phyloP scores from a whole-genome alignment of 2,797 vertebrate species.

The Galaxias olidus region DNA sequence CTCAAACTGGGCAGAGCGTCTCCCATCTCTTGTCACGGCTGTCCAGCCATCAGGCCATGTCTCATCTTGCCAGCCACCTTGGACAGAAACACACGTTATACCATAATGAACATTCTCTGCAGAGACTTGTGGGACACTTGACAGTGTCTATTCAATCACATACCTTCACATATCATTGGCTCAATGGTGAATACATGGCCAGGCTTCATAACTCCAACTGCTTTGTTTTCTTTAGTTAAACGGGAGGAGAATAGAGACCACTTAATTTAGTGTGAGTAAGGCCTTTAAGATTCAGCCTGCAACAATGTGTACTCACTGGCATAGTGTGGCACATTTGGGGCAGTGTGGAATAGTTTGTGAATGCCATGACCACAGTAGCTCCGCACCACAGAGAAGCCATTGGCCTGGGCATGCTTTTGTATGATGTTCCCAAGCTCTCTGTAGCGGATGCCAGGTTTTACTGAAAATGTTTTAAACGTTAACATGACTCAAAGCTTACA shows the following conservation, averaged over 20 bases:
- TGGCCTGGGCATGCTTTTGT: slow-evolving; percentile 96
- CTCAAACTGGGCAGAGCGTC: slow-evolving; percentile 97
- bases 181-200: slow-evolving; percentile 98
- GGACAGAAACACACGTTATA: slow-evolving; percentile 3
- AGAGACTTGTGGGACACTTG: too few species aligned
- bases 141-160: not conserved
- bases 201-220: slow-evolving; percentile 98
- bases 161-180: slow-evolving; percentile 99
- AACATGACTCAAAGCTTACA: too few species aligned
- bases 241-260: not conserved
- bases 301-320: slow-evolving; percentile 84
- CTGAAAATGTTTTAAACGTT: too few species aligned
- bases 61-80: slow-evolving; percentile 98
- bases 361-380: slow-evolving; percentile 98
- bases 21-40: slow-evolving; percentile 93
- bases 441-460: slow-evolving; percentile 94
- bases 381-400: slow-evolving; percentile 93
- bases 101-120: too few species aligned
- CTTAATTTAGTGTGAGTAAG: not conserved
- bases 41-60: slow-evolving; percentile 99
- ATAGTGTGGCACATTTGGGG: slow-evolving; percentile 96
- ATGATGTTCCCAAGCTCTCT: slow-evolving; percentile 97
- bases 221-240: slow-evolving; percentile 91
- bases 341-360: slow-evolving; percentile 96
- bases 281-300: not conserved